These are phyloP conservation scores for Polyommatus iphigenia DNA, from an alignment of 2,888 invertebrate species.

Conservation along the genomic window DNA sequence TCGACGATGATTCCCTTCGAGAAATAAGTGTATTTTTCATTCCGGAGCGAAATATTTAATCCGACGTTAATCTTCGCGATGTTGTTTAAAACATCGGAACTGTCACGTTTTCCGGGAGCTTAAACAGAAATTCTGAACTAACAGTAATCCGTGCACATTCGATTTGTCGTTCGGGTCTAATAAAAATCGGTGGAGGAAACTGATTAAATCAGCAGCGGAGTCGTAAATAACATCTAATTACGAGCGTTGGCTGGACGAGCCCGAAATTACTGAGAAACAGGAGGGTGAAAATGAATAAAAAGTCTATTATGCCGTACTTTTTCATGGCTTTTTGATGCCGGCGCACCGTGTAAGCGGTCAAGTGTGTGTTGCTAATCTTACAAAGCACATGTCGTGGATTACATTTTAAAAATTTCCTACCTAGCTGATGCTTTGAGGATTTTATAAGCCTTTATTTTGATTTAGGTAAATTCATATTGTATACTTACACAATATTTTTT, in stretches of 20 bases:
- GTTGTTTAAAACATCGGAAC: constrained; percentile 12
- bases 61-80: constrained; percentile 17
- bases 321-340: constrained; percentile 1
- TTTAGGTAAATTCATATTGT: no score
- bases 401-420: neutral
- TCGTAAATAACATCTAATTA: constrained; percentile 30
- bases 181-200: neutral
- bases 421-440: neutral
- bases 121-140: constrained; percentile 12
- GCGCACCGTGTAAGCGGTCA: neutral
- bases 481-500: no score
- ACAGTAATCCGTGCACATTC: constrained; percentile 10
- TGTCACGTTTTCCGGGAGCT: constrained; percentile 2
- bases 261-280: neutral
- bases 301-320: neutral
- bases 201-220: constrained; percentile 22
- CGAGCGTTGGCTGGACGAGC: neutral
- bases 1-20: neutral
- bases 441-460: neutral
- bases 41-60: constrained; percentile 7
- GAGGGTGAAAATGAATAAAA: constrained; percentile 24
- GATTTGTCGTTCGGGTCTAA: constrained; percentile 12
- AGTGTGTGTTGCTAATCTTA: neutral
- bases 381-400: neutral
- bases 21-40: constrained; percentile 26